Evolutionary conservation across 1,140 invertebrate genomes (phyloP), one percentile per base, ranked within the genome.

Genomic region (Lepidurus packardi): DNA sequence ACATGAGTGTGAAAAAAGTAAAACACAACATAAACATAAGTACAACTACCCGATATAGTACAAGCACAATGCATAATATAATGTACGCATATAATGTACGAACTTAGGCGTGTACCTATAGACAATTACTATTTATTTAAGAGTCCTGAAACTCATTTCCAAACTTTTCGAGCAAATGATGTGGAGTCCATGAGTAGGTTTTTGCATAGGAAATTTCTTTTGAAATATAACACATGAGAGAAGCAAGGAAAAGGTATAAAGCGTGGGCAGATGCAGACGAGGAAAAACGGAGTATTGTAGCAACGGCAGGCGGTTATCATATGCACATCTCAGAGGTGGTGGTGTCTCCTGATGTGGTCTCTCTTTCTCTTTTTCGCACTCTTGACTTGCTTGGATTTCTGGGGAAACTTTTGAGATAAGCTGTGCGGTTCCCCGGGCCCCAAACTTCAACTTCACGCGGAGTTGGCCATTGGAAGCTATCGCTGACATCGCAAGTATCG

Each of bases 361-460:
- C 53, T 65, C 13, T 65, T 65, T 21, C 53, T 65, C 53, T 65
- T 21, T 65, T 65, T 65, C 53, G 13, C 53, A 7, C 21, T 65
- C 53, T 21, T 21, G 16, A 21, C 53, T 21, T 65, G 53, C 16
- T 13, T 65, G 53, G 53, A 65, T n/a, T 65, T 65, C 34, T 65
- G 9, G 21, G 53, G 53, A n/a, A 65, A 65, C 16, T n/a, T 65
- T 13, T 13, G 21, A 65, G 53, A 65, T 65, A 65, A 65, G 53
- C 53, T 65, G 53, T 65, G 13, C 53, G 53, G 53, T 65, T 13
- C 8, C 53, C 21, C 13, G 16, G 53, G 53, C 16, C 13, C 53
- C 53, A n/a, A 65, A 65, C 53, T 65, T 65, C 53, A 65, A 65
- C 53, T 65, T 65, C 53, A 65, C 53, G 53, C 53, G 53, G 53